These are phyloP conservation scores for Parotia lawesii DNA, from an alignment of 2,113 vertebrate species.

Conservation along the genomic window DNA sequence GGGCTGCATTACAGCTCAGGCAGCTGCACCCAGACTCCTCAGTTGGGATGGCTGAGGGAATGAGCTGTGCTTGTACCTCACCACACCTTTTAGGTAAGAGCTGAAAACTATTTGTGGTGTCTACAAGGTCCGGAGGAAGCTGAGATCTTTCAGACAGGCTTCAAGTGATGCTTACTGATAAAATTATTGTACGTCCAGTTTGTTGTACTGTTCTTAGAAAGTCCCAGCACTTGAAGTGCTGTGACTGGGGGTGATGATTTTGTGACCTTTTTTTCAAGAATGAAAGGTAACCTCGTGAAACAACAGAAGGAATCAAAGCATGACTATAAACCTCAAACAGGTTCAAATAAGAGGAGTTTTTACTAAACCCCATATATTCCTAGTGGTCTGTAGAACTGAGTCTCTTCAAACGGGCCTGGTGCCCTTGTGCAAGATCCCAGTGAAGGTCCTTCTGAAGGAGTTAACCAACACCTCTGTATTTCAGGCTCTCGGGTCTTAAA, in stretches of 20 bases:
- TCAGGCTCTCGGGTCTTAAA: not conserved
- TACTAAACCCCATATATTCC: not conserved
- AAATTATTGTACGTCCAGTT: not conserved
- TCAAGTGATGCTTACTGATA: not conserved
- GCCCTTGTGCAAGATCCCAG: not conserved
- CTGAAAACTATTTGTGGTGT: not conserved
- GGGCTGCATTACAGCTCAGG: not conserved
- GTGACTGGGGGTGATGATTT: not conserved
- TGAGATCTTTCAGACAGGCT: not conserved
- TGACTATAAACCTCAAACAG: fast-evolving
- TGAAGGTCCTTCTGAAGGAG: not conserved
- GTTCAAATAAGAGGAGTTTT: not conserved
- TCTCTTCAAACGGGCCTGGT: not conserved
- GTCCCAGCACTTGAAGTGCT: not conserved
- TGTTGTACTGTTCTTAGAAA: not conserved
- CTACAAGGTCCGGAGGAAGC: not conserved
- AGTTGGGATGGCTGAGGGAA: not conserved
- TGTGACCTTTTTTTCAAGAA: not conserved
- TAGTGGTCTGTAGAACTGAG: not conserved
- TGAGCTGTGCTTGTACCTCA: not conserved
- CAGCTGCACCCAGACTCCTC: not conserved
- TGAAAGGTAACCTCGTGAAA: not conserved
- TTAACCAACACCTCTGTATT: not conserved
- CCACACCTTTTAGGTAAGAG: not conserved
- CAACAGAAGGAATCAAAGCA: not conserved